phyloP scores from a whole-genome alignment of 2,113 vertebrate species.

The Apus apus region DNA sequence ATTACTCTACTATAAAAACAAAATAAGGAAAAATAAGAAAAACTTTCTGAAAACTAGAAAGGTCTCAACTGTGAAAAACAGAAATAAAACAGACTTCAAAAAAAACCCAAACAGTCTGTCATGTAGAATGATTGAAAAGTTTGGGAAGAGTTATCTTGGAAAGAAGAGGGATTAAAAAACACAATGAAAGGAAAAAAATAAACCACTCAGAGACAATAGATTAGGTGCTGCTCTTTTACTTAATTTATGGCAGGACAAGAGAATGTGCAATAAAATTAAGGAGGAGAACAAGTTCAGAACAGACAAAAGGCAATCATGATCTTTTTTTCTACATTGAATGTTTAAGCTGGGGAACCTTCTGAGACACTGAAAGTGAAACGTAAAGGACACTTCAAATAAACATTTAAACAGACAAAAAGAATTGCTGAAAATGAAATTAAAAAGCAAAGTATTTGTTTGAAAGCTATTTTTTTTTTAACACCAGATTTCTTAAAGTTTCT shows the following conservation, averaged over 20 bases:
- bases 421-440: not conserved
- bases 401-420: not conserved
- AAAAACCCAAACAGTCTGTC: not conserved
- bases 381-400: not conserved
- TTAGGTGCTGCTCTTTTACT: not conserved
- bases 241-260: not conserved
- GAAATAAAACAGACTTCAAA: not conserved
- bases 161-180: not conserved
- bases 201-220: not conserved
- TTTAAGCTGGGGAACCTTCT: not conserved
- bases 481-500: not conserved
- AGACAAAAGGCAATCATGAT: not conserved
- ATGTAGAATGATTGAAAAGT: not conserved
- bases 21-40: not conserved
- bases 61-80: not conserved
- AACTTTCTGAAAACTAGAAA: not conserved
- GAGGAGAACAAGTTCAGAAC: not conserved
- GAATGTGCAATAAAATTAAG: not conserved
- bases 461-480: not conserved
- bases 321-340: not conserved
- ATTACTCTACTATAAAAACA: not conserved
- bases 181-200: not conserved
- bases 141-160: not conserved
- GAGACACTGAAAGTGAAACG: not conserved
- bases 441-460: not conserved